Evolutionary conservation across 37 sponge, comb jelly and placozoan genomes (phyloP), one percentile per base, ranked within the genome.

Genomic region (Cliona cf. orientalis): DNA sequence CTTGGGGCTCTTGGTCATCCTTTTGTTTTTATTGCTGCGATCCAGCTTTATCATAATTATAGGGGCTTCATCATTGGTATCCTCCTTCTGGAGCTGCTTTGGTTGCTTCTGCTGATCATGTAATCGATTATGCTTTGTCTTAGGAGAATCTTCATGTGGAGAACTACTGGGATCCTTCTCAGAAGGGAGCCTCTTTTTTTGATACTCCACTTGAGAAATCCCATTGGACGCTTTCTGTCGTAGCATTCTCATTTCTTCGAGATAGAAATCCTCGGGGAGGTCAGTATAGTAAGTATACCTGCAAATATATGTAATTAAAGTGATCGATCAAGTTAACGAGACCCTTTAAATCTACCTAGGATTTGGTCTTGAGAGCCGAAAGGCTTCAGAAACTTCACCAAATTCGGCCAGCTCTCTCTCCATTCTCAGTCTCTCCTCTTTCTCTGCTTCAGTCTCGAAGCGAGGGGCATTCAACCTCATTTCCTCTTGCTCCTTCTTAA

Each of bases 371-470:
- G 84, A 72, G 0, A 89, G 84, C 42, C 73, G 42, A 53, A 89
- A 89, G 25, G 45, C 28, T 0, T 84, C 69, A 36, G 74, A 74
- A 34, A 79, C 74, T 11, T 86, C 69, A 59, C 72, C 88, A 70
- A 87, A 71, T 64, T 87, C 84, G 25, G 34, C 38, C 53, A 19
- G 42, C 25, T 88, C 89, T 49, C n/a, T 39, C n/a, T 80, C 59
- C 35, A 19, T 61, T 42, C 60, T 84, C 37, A 71, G 36, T 25
- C 93, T 55, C 43, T 69, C 59, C 69, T 81, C 49, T 34, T 65
- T 81, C 58, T 92, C 93, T n/a, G 46, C 78, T 2, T 5, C 36
- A 3, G 85, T 92, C 39, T 88, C 86, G 70, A 87, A 84, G 14
- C 77, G 46, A 2, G 72, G 81, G 37, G 59, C 42, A 12, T 28